Base-by-base conservation (phyloP, 2,888 invertebrate genomes). In the Agrochola circellaris region DNA sequence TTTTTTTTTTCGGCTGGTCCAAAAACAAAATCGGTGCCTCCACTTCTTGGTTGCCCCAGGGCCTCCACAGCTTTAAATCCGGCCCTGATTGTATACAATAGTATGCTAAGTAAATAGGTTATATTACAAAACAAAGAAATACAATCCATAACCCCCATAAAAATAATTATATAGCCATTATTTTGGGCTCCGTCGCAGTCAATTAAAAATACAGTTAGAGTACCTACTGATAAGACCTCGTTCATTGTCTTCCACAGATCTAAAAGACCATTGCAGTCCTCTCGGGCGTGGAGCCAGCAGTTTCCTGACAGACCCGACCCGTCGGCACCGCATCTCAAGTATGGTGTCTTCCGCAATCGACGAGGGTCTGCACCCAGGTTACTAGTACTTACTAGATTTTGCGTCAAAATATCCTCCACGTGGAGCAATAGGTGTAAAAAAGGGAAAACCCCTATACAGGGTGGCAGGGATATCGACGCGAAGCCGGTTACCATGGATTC, bases 281-380 rank as follows among this genome's bases (percentile, higher is more conserved):
- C 66, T 0, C 71, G 73, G 13, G 13, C 45, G 0, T 74, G 73
- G 71, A 77, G 85, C 13, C 82, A 85, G 5, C 54, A 77, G 23
- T 74, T 69, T 1, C 11, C 74, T 0, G 65, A 69, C 0, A 30
- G 69, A 1, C 88, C 85, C 0, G 88, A 90, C 23, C 90, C 90
- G 0, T 87, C 88, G 0, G 85, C 88, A 0, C 90, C 92, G 0
- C 91, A 92, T 67, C 86, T 92, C 0, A 93, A 93, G 48, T 93
- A 93, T 68, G 92, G 93, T 0, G 79, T 93, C 0, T 93, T 93
- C 56, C 83, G 86, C 0, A 88, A 87, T 42, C 82, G 80, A 20
- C 17, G 64, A 7, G 48, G 23, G 0, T 15, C 26, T 7, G 11
- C 30, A 6, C 13, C 69, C 13, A 86, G 69, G 86, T 86, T 1